Evolutionary conservation across 2,113 vertebrate species (phyloP).

Genomic region (Hyperopisus bebe): DNA sequence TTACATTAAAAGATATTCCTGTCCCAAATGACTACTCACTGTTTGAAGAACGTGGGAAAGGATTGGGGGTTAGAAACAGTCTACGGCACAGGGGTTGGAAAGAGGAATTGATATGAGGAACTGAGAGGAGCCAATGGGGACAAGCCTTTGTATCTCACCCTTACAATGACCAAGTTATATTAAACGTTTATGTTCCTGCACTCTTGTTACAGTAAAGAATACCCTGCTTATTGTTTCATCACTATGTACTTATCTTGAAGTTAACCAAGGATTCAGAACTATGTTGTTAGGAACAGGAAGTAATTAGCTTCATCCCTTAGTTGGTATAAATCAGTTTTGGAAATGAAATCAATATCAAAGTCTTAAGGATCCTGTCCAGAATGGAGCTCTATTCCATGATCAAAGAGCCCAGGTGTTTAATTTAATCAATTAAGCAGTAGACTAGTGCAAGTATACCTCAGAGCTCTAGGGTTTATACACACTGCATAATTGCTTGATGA

Average conservation of each 20-base stretch:
- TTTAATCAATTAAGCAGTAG: conserved; percentile 14
- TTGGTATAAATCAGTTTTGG: conserved; percentile 9
- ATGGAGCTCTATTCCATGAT: neutral
- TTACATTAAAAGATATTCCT: neutral
- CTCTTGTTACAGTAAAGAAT: too few species aligned
- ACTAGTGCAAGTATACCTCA: neutral
- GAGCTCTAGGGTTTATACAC: neutral
- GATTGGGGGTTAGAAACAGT: neutral
- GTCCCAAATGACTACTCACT: neutral
- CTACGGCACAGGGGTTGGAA: neutral
- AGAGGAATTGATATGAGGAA: neutral
- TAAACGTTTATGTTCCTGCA: neutral
- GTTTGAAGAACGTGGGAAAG: neutral
- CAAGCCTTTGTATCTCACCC: neutral
- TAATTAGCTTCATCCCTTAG: neutral
- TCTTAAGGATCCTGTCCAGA: neutral
- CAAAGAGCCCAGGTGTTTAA: conserved; percentile 9
- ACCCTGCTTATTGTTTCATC: neutral
- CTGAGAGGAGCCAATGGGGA: neutral
- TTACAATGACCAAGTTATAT: neutral
- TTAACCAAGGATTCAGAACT: neutral
- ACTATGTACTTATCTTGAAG: neutral
- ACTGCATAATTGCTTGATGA: neutral
- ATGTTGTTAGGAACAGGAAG: neutral
- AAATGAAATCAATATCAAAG: conserved; percentile 20